A percentile compares a stretch with the other conserved stretches of the same genome.
phyloP scores from a whole-genome alignment of 2,113 vertebrate species.

The Fulmarus glacialis region DNA sequence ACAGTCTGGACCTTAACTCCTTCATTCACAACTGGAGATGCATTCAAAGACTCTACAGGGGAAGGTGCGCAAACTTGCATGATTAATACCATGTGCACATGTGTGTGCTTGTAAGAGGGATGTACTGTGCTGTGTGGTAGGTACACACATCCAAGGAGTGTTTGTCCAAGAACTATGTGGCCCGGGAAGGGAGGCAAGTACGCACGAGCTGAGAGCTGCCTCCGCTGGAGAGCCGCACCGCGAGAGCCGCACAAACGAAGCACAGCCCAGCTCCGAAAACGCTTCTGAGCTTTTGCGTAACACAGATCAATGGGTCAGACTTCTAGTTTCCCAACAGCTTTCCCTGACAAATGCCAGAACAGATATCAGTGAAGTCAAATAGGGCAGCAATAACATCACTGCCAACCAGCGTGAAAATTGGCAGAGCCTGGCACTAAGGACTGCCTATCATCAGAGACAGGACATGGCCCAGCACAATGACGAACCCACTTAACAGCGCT shows the following conservation, averaged over 20 bases:
- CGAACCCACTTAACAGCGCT: slow-evolving; percentile 73
- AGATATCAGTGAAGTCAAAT: slow-evolving; percentile 64
- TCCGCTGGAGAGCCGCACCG: neutral
- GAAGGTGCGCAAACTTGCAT: neutral
- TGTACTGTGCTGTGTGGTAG: slow-evolving; percentile 17
- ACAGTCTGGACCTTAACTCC: slow-evolving; percentile 13
- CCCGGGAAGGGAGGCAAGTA: neutral
- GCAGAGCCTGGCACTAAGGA: slow-evolving; percentile 56
- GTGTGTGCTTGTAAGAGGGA: slow-evolving; percentile 5
- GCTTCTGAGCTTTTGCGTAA: slow-evolving; percentile 40
- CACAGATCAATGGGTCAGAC: slow-evolving; percentile 45
- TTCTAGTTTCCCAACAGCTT: slow-evolving; percentile 36
- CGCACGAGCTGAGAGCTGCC: neutral
- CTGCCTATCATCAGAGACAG: slow-evolving; percentile 63
- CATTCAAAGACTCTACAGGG: neutral
- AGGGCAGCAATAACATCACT: slow-evolving; percentile 65
- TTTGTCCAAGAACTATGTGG: neutral
- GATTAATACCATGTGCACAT: neutral
- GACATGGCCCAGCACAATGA: slow-evolving; percentile 73
- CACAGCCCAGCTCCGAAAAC: neutral
- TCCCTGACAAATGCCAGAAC: slow-evolving; percentile 55
- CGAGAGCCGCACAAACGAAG: neutral
- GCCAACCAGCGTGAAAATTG: slow-evolving; percentile 57
- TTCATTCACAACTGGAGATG: neutral
- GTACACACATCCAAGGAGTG: neutral